Conservation (phyloP, 2,113 vertebrate genomes). For the Scalopus aquaticus region DNA sequence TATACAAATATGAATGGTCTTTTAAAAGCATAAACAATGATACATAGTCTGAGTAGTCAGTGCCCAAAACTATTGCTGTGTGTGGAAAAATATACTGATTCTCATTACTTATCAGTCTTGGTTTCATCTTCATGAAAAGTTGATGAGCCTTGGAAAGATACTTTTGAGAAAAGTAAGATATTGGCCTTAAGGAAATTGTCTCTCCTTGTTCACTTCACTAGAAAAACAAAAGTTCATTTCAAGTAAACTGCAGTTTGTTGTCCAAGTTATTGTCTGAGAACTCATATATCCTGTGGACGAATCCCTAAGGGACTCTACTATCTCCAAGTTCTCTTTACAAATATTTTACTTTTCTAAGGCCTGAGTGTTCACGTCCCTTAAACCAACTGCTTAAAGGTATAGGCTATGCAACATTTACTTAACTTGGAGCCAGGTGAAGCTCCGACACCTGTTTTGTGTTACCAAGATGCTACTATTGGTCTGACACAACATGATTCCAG, state of each 20-base stretch:
- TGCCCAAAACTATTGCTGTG: not conserved
- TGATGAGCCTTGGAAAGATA: slow-evolving; percentile 23
- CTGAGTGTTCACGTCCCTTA: not conserved
- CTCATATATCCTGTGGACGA: not conserved
- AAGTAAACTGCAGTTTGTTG: not conserved
- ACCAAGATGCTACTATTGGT: not conserved
- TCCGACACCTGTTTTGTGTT: slow-evolving; percentile 36
- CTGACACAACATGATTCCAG: not conserved
- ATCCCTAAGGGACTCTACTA: not conserved
- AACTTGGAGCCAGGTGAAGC: not conserved
- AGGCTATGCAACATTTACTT: not conserved
- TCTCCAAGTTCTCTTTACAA: not conserved
- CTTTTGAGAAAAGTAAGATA: not conserved
- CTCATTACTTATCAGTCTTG: not conserved
- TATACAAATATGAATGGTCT: not conserved
- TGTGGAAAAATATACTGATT: not conserved
- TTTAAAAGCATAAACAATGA: not conserved
- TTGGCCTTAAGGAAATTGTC: not conserved
- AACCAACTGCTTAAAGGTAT: not conserved
- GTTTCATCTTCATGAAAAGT: slow-evolving; percentile 10
- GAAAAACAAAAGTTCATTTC: slow-evolving; percentile 33
- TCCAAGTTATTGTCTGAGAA: not conserved
- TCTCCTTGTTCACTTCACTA: not conserved
- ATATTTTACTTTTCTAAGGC: not conserved
- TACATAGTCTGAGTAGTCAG: not conserved